Evolutionary conservation across 1,140 invertebrate genomes (phyloP).

Genomic region (Formica exsecta): DNA sequence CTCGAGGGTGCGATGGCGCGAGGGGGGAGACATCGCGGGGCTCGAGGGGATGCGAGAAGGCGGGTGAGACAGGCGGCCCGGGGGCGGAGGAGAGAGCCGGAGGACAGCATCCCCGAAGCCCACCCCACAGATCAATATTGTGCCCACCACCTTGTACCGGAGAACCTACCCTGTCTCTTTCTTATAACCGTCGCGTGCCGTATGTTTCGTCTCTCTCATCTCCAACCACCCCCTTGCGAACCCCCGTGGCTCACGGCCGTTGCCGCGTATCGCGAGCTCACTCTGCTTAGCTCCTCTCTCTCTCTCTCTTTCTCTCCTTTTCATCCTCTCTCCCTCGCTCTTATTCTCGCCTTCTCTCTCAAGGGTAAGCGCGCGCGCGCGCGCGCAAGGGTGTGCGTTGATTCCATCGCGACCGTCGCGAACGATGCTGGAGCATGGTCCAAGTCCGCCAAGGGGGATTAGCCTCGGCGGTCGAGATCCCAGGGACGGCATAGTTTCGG

Average conservation of each 20-base stretch:
- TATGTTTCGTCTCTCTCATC: constrained; percentile 45
- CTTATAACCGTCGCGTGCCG: neutral
- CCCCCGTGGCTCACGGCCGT: constrained; percentile 67
- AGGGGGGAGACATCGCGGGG: constrained; percentile 33
- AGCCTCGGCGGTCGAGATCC: constrained; percentile 51
- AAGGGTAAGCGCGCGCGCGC: constrained; percentile 21
- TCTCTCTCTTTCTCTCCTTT: neutral
- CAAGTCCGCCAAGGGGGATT: constrained; percentile 58
- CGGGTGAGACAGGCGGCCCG: constrained; percentile 52
- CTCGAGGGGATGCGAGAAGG: constrained; percentile 64
- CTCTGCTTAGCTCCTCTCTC: constrained; percentile 7
- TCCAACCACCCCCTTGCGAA: constrained; percentile 44
- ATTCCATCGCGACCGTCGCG: constrained; percentile 50
- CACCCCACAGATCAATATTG: constrained; percentile 86
- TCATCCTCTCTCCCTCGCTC: neutral
- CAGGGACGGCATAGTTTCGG: constrained; percentile 45
- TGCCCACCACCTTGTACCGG: constrained; percentile 78
- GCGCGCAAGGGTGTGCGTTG: constrained; percentile 26
- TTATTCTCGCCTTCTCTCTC: constrained; percentile 56
- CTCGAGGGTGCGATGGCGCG: constrained; percentile 41
- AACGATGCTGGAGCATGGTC: constrained; percentile 61
- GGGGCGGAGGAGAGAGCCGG: constrained; percentile 63
- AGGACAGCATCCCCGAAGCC: constrained; percentile 81
- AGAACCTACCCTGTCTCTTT: constrained; percentile 55
- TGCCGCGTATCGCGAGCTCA: constrained; percentile 61